phyloP scores from a whole-genome alignment of 2,888 invertebrate species.

The Plagodis dolabraria region DNA sequence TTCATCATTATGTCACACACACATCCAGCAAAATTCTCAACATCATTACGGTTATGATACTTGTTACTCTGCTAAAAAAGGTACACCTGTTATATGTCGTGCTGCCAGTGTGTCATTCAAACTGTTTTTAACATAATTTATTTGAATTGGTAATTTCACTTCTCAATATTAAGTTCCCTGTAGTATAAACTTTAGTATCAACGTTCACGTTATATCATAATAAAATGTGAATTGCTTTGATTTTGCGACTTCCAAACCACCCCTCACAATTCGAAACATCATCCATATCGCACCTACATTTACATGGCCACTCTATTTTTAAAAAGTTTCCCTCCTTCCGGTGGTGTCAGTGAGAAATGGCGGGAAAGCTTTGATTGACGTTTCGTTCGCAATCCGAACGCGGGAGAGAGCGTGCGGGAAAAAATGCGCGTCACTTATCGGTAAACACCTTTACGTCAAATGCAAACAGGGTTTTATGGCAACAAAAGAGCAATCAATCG shows the following conservation, averaged over 20 bases:
- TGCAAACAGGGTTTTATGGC: conserved; percentile 30
- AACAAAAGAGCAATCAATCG: conserved; percentile 26
- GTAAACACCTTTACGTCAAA: conserved; percentile 45
- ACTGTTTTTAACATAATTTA: no score
- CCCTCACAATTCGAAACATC: conserved; percentile 4
- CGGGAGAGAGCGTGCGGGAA: conserved; percentile 42
- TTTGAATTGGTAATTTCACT: no score
- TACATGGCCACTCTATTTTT: conserved; percentile 43
- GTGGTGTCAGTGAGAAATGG: conserved; percentile 72
- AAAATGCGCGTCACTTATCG: conserved; percentile 63
- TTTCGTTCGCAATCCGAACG: conserved; percentile 47
- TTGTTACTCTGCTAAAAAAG: no score
- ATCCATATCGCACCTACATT: conserved; percentile 41
- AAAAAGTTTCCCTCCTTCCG: conserved; percentile 51
- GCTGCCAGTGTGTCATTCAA: no score
- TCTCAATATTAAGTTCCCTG: no score
- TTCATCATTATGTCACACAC: no score
- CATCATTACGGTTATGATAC: no score
- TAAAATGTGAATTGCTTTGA: no score
- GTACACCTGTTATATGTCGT: no score
- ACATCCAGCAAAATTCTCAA: no score
- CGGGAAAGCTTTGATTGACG: conserved; percentile 71
- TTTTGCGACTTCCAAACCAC: background rate
- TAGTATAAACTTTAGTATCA: no score
- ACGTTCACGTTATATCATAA: no score